phyloP scores from a whole-genome alignment of 2,888 invertebrate genomes.

The Meandrusa payeni region DNA sequence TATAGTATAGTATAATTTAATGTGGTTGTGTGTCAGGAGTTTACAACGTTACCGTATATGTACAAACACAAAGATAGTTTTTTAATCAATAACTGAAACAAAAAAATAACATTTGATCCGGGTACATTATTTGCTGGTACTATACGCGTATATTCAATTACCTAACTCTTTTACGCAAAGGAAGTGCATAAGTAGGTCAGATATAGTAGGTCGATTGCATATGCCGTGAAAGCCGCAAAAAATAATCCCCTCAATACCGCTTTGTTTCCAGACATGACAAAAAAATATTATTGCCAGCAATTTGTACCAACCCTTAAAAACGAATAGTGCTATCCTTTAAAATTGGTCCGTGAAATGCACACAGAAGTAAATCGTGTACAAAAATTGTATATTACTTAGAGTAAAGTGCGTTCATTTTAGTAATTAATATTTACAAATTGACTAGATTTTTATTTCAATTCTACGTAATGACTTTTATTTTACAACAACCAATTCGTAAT shows the following conservation, averaged over 20 bases:
- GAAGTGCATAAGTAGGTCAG: slow-evolving; percentile 78
- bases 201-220: slow-evolving; percentile 71
- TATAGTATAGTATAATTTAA: no score
- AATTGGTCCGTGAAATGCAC: slow-evolving; percentile 41
- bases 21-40: no score
- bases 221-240: slow-evolving; percentile 77
- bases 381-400: no score
- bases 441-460: no score
- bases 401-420: no score
- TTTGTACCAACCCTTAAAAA: slow-evolving; percentile 65
- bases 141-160: slow-evolving; percentile 68
- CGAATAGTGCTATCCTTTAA: slow-evolving; percentile 36
- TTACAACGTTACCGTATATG: no score
- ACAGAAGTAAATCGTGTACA: no score
- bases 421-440: no score
- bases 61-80: not conserved
- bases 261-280: slow-evolving; percentile 63
- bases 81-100: not conserved
- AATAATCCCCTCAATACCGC: slow-evolving; percentile 64
- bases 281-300: slow-evolving; percentile 77
- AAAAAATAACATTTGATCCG: slow-evolving; percentile 23
- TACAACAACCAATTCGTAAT: slow-evolving; percentile 38
- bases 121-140: slow-evolving; percentile 47
- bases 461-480: no score
- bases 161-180: slow-evolving; percentile 67